Base-by-base conservation (phyloP, 2,888 invertebrate genomes). In the Pimpla rufipes region DNA sequence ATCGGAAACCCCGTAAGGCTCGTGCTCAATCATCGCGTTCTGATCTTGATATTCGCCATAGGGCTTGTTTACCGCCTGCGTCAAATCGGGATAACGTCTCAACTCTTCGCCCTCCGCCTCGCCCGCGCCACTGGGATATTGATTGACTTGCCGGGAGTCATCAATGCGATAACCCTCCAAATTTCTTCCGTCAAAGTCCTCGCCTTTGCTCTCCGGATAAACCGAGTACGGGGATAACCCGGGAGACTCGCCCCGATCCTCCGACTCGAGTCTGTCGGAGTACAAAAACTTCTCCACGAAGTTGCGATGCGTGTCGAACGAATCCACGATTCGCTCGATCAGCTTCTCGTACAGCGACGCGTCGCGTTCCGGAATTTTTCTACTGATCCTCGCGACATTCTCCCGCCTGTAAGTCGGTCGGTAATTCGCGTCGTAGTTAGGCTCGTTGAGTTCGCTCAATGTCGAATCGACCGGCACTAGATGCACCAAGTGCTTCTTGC, bases 401-500 rank as follows among this genome's bases (percentile, higher is more conserved):
- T 7, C 52, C 37, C 52, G 50, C 11, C 23, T 66, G 59, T 52
- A 11, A 40, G 78, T 50, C 71, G 13, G 8, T 74, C 68, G 18
- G 50, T 64, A 74, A 52, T 29, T 76, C 45, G 8, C 11, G 8
- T 52, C 21, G 52, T 66, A 16, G 37, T 18, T 7, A 23, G 11
- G 16, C 11, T 18, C 45, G 35, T 47, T 16, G 7, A 29, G 16
- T 18, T 55, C 55, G 50, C 52, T 50, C 23, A 40, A 8, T 3
- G 67, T 10, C 10, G 71, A 42, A 21, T 37, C 68, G 5, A 80
- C 85, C 13, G 89, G 89, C 2, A 91, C 86, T 16, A 91, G 82
- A 50, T 91, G 91, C 11, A 91, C 86, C 79, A 91, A 71, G 55
- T 91, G 90, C 71, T 89, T 91, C 29, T 87, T 87, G 2, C 90